These are phyloP conservation scores for Formica selysi DNA, from an alignment of 1,140 invertebrate species.

Conservation along the genomic window DNA sequence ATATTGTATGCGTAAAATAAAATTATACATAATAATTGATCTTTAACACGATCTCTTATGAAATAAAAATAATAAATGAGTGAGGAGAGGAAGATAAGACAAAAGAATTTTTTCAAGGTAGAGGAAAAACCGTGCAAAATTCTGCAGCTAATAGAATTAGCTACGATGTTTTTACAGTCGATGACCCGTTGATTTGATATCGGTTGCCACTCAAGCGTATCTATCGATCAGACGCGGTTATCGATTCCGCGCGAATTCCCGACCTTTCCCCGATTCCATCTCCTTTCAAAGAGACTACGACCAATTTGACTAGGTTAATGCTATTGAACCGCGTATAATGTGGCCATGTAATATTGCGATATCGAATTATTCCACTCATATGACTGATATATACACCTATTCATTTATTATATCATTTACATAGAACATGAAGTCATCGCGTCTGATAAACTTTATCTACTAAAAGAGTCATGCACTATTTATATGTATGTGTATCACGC, in stretches of 20 bases:
- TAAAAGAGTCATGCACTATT: background rate
- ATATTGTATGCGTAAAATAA: background rate
- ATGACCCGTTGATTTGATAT: slow-evolving; percentile 41
- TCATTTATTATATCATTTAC: slow-evolving; percentile 30
- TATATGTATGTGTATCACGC: background rate
- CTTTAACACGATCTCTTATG: background rate
- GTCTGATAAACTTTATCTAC: background rate
- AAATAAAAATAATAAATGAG: background rate
- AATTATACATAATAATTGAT: no score
- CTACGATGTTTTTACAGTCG: slow-evolving; percentile 22
- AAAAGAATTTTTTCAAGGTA: background rate
- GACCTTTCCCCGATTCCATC: slow-evolving; percentile 19
- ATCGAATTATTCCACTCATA: slow-evolving; percentile 27
- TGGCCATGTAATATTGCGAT: background rate
- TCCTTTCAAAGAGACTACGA: background rate
- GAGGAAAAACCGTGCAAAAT: slow-evolving; percentile 20
- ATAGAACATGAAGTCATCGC: background rate
- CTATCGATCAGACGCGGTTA: slow-evolving; percentile 28
- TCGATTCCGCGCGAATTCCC: slow-evolving; percentile 26
- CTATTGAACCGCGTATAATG: background rate
- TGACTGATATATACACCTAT: background rate
- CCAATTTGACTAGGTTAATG: slow-evolving; percentile 20
- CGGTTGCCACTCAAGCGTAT: background rate
- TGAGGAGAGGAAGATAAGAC: background rate
- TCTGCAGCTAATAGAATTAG: slow-evolving; percentile 15